These are phyloP conservation scores for Tetrapedia diversipes DNA, from an alignment of 2,888 invertebrate genomes.

Conservation along the genomic window DNA sequence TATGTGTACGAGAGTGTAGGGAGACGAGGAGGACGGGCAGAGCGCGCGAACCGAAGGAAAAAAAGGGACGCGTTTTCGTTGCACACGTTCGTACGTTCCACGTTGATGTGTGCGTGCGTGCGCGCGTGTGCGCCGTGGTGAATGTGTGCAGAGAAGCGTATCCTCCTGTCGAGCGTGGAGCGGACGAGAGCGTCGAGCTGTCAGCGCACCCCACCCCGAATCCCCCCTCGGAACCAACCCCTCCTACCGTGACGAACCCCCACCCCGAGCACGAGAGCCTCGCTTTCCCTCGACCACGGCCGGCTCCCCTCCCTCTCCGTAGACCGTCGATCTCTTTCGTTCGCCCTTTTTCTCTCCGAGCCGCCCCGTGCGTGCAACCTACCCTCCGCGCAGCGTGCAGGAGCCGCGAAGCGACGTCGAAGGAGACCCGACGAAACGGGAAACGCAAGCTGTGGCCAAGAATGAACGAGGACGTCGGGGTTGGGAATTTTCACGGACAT, in stretches of 20 bases:
- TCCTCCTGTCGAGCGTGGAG: conserved; percentile 79
- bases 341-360: conserved; percentile 56
- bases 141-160: conserved; percentile 82
- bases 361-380: conserved; percentile 58
- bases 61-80: conserved; percentile 59
- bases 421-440: conserved; percentile 56
- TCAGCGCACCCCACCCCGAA: conserved; percentile 82
- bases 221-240: conserved; percentile 78
- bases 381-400: conserved; percentile 22
- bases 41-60: conserved; percentile 29
- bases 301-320: conserved; percentile 51
- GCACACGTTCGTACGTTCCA: conserved; percentile 28
- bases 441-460: conserved; percentile 9
- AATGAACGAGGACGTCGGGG: conserved; percentile 2
- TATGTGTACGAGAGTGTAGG: conserved; percentile 51
- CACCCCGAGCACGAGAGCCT: conserved; percentile 47
- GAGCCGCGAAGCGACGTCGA: conserved; percentile 53
- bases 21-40: conserved; percentile 53
- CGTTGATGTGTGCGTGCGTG: conserved; percentile 50
- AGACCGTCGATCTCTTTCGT: conserved; percentile 41
- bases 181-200: conserved; percentile 82
- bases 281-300: conserved; percentile 61
- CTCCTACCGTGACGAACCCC: conserved; percentile 69
- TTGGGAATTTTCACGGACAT: conserved; percentile 5
- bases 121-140: conserved; percentile 66